A percentile compares a stretch with the other conserved stretches of the same genome.
Conservation (phyloP, 2,797 vertebrate genomes). For the Squalus acanthias region DNA sequence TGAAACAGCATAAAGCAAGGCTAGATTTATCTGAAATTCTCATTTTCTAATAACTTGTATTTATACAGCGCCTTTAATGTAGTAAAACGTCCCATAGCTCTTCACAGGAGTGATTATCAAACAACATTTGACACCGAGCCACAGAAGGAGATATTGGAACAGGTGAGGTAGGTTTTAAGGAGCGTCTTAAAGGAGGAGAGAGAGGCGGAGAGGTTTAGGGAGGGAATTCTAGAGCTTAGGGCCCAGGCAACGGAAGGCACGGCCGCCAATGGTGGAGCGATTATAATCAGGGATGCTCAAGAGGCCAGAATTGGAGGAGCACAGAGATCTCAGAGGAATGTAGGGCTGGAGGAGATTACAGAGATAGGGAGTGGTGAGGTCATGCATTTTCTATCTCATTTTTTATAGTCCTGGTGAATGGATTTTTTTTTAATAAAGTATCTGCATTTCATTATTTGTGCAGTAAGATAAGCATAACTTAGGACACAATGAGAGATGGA, state of each 20-base stretch:
- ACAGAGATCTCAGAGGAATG: not conserved
- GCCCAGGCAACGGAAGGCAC: not conserved
- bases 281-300: not conserved
- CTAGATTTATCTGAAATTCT: not conserved
- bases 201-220: not conserved
- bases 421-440: not conserved
- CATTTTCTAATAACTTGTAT: not conserved
- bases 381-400: not conserved
- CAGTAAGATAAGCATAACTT: not conserved
- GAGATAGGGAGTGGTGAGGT: not conserved
- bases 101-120: not conserved
- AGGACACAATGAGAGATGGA: not conserved
- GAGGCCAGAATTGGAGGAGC: not conserved
- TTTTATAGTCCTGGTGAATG: not conserved
- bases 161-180: not conserved
- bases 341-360: not conserved
- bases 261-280: not conserved
- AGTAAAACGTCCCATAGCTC: not conserved
- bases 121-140: not conserved
- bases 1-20: not conserved
- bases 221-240: not conserved
- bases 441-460: not conserved
- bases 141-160: not conserved
- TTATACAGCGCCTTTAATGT: not conserved
- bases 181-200: not conserved